phyloP scores from a whole-genome alignment of 2,888 invertebrate species.

The Hyposoter dolosus region DNA sequence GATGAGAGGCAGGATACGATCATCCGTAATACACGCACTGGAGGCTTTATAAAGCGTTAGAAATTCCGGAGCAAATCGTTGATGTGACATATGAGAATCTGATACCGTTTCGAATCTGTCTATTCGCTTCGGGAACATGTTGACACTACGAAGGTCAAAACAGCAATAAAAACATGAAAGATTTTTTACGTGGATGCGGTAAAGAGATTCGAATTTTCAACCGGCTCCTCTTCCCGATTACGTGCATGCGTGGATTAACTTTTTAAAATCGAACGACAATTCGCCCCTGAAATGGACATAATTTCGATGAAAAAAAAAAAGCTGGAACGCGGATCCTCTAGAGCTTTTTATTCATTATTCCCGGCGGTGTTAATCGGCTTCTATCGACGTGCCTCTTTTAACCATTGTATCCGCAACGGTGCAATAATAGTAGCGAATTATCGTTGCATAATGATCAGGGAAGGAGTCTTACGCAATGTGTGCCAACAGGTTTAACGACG shows the following conservation, averaged over 20 bases:
- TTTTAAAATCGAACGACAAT: background rate
- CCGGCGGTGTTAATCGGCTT: slow-evolving; percentile 29
- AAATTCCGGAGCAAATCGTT: background rate
- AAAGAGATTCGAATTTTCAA: background rate
- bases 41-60: slow-evolving; percentile 24
- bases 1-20: slow-evolving; percentile 29
- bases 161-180: slow-evolving; percentile 25
- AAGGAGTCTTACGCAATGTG: slow-evolving; percentile 55
- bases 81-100: slow-evolving; percentile 8
- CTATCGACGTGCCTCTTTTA: slow-evolving; percentile 39
- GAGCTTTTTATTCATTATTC: slow-evolving; percentile 8
- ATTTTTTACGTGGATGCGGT: background rate
- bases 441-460: slow-evolving; percentile 53
- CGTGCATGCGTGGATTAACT: too few species aligned
- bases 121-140: background rate
- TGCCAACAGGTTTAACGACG: slow-evolving; percentile 63
- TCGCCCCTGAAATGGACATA: background rate
- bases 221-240: background rate
- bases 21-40: background rate
- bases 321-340: slow-evolving; percentile 28
- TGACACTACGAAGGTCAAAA: slow-evolving; percentile 25
- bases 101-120: slow-evolving; percentile 10
- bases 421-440: slow-evolving; percentile 62
- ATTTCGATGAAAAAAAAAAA: slow-evolving; percentile 32
- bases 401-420: slow-evolving; percentile 47